Conservation (phyloP, 92 coral and sea anemone genomes). For the Hydrozoanthus gracilis region DNA sequence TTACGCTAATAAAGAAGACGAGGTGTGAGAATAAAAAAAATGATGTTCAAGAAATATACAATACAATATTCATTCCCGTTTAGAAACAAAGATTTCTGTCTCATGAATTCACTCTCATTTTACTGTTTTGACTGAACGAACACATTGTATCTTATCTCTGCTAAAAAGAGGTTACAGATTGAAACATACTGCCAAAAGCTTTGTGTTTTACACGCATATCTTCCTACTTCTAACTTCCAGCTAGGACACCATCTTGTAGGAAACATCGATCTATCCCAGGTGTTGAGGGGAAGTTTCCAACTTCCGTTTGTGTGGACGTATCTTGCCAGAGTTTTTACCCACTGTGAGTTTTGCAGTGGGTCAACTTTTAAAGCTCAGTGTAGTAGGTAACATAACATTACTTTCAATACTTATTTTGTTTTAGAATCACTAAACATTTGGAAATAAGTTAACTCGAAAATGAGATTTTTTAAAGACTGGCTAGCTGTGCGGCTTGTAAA, state of each 20-base stretch:
- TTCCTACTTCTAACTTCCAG: not conserved
- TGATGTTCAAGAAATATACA: not conserved
- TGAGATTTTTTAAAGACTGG: too few relatives aligned
- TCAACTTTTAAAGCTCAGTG: too few relatives aligned
- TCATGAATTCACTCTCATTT: not conserved
- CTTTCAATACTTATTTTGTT: too few relatives aligned
- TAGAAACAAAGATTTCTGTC: not conserved
- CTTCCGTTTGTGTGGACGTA: not conserved
- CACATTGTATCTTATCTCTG: not conserved
- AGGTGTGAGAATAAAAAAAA: not conserved
- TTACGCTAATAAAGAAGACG: not conserved
- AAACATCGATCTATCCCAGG: not conserved
- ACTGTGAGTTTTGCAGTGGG: too few relatives aligned
- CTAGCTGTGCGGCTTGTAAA: too few relatives aligned
- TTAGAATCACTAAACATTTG: too few relatives aligned
- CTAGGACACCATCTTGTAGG: conserved; percentile 12
- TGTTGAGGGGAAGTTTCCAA: not conserved
- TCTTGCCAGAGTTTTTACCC: not conserved
- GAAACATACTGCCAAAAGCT: conserved; percentile 35
- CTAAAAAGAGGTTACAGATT: not conserved
- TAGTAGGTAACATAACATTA: too few relatives aligned
- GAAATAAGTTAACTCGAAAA: too few relatives aligned
- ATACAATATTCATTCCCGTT: not conserved
- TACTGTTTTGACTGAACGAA: too few relatives aligned
- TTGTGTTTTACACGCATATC: conserved; percentile 47